phyloP scores from a whole-genome alignment of 2,113 vertebrate genomes.

The Proterorhinus semilunaris region DNA sequence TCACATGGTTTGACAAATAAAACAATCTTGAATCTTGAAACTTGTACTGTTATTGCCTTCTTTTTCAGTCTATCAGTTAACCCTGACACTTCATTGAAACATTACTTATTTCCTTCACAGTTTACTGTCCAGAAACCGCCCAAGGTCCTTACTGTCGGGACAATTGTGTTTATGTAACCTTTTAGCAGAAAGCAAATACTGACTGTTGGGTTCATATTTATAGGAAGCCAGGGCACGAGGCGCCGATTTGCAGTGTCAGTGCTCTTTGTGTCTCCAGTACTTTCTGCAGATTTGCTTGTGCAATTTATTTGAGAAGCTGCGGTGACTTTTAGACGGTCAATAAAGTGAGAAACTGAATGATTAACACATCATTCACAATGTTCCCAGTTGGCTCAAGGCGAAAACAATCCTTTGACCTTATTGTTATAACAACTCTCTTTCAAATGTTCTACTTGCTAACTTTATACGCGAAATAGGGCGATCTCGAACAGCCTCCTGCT shows the following conservation, averaged over 20 bases:
- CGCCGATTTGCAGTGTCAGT: conserved; percentile 43
- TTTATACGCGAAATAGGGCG: background rate
- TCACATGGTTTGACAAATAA: too few relatives aligned
- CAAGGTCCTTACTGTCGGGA: background rate
- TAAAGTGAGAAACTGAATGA: background rate
- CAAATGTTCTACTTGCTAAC: background rate
- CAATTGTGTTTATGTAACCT: conserved; percentile 2
- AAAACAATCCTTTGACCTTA: background rate
- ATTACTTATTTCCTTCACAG: background rate
- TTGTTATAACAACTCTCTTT: background rate
- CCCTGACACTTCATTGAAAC: too few relatives aligned
- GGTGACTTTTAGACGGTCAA: background rate
- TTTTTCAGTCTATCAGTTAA: too few relatives aligned
- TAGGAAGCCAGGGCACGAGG: background rate
- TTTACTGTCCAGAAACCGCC: background rate
- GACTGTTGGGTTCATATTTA: background rate
- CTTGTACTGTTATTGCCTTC: too few relatives aligned
- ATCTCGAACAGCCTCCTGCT: background rate
- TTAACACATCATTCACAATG: background rate
- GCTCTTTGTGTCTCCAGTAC: conserved; percentile 12
- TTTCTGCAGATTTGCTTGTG: background rate
- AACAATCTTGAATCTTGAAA: too few relatives aligned
- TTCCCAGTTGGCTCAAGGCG: background rate
- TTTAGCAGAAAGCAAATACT: background rate
- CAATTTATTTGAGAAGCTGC: background rate